A percentile compares a stretch with the other conserved stretches of the same genome.
phyloP scores from a whole-genome alignment of 2,113 vertebrate genomes.

The Diadophis punctatus region DNA sequence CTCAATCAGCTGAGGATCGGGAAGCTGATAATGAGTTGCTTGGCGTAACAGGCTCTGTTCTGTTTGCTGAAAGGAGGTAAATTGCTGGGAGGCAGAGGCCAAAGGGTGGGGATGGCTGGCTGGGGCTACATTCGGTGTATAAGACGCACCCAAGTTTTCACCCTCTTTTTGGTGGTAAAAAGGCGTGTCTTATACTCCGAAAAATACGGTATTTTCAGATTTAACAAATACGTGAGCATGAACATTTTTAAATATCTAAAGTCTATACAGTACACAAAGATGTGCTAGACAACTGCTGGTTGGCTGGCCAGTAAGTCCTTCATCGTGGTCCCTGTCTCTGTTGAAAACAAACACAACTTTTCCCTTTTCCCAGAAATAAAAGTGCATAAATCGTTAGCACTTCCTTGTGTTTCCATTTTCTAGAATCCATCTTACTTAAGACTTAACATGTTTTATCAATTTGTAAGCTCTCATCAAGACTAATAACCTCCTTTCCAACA shows the following conservation, averaged over 20 bases:
- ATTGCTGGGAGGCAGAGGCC: no score
- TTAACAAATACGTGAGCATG: neutral
- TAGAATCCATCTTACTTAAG: neutral
- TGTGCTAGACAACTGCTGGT: neutral
- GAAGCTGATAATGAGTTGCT: no score
- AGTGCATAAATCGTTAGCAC: neutral
- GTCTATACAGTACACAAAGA: neutral
- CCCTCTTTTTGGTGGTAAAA: no score
- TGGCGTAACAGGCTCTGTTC: no score
- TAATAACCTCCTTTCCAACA: neutral
- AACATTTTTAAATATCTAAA: neutral
- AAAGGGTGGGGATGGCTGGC: no score
- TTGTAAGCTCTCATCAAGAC: neutral
- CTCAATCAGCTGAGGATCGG: no score
- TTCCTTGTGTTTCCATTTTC: neutral
- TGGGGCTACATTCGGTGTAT: no score
- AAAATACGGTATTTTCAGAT: neutral
- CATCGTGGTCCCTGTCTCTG: neutral
- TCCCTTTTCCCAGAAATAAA: neutral
- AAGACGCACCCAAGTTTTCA: no score
- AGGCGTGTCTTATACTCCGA: no score
- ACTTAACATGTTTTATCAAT: neutral
- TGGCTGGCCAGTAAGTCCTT: neutral
- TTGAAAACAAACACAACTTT: neutral
- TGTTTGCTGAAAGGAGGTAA: no score